Conservation (phyloP, 2,113 vertebrate genomes). For the Tachuris rubrigastra region DNA sequence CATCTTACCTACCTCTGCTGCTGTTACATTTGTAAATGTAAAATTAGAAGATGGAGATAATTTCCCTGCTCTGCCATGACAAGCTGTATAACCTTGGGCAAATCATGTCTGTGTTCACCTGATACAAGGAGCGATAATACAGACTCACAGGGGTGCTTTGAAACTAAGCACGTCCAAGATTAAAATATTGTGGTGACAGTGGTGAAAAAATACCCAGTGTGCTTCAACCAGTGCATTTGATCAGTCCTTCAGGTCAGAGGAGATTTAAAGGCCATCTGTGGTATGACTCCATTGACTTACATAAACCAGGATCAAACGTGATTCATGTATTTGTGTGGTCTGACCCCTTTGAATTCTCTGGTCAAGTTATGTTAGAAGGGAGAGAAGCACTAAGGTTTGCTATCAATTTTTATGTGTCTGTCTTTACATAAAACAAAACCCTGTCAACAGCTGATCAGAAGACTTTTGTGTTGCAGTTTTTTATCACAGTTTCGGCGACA, state of each 20-base stretch:
- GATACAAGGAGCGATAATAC: neutral
- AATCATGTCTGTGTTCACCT: neutral
- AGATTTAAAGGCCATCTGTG: slow-evolving; percentile 57
- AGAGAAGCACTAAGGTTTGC: neutral
- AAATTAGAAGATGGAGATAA: neutral
- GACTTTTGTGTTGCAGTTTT: neutral
- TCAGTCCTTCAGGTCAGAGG: slow-evolving; percentile 1
- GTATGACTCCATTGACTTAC: neutral
- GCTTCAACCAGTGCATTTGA: slow-evolving; percentile 4
- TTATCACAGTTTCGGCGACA: neutral
- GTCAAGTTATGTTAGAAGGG: neutral
- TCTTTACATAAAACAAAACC: slow-evolving; percentile 39
- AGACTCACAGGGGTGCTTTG: neutral
- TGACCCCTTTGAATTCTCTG: slow-evolving; percentile 40
- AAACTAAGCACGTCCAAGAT: neutral
- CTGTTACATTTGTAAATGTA: neutral
- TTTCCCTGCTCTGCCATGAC: neutral
- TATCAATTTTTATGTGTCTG: neutral
- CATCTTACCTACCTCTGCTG: neutral
- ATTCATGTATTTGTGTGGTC: slow-evolving; percentile 31
- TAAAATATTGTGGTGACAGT: neutral
- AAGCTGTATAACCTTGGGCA: neutral
- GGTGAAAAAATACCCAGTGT: neutral
- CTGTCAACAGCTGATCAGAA: neutral
- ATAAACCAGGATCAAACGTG: slow-evolving; percentile 3